These are phyloP conservation scores for Anseranas semipalmata DNA, from an alignment of 2,113 vertebrate species.

Conservation along the genomic window DNA sequence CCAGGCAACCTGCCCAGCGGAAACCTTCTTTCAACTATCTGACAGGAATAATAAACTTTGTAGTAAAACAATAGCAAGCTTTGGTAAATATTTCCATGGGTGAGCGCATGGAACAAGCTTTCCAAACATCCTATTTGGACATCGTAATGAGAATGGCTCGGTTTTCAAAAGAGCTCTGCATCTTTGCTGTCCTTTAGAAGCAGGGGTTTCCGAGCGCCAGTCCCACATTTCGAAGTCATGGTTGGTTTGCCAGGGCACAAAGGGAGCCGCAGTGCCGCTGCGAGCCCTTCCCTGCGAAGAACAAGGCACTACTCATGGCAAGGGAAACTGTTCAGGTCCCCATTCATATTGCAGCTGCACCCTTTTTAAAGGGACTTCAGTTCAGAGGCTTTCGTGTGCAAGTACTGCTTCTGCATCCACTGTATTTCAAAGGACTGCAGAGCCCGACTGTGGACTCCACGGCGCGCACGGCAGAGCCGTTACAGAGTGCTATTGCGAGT, in stretches of 20 bases:
- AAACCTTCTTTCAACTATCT: background rate
- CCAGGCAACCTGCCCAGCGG: background rate
- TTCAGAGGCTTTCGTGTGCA: background rate
- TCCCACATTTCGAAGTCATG: background rate
- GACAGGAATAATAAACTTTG: background rate
- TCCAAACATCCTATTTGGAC: background rate
- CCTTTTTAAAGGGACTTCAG: background rate
- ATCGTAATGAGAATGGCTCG: rapidly evolving
- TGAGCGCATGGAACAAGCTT: background rate
- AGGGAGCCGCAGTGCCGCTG: background rate
- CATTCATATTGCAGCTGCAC: slow-evolving; percentile 54
- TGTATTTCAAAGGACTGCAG: background rate
- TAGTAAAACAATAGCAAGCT: background rate
- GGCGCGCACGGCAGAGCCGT: rapidly evolving
- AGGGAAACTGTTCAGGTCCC: background rate
- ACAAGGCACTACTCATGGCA: background rate
- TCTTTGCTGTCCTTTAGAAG: background rate
- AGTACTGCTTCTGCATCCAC: background rate
- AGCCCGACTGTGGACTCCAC: background rate
- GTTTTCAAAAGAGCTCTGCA: background rate
- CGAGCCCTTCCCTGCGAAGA: background rate
- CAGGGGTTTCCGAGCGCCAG: rapidly evolving
- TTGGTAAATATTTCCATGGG: background rate
- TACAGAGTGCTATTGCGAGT: background rate
- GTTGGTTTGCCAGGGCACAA: background rate